Evolutionary conservation across 2,797 vertebrate genomes (phyloP).

Genomic region (Danio jaintianensis): DNA sequence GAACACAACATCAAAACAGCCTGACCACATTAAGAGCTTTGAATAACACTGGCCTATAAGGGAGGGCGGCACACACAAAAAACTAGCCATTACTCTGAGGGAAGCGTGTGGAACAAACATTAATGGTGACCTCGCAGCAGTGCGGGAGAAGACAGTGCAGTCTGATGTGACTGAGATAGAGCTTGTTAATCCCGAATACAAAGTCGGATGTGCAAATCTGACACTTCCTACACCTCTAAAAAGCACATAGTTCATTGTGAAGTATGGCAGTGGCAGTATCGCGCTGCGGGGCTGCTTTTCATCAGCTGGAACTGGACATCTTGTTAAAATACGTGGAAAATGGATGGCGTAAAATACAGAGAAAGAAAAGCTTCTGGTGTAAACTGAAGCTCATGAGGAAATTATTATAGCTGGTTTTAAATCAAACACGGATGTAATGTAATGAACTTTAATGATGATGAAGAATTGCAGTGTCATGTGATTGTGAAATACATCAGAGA

Average conservation of each 20-base stretch:
- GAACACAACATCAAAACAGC: neutral
- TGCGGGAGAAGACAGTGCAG: neutral
- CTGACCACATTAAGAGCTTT: constrained; percentile 28
- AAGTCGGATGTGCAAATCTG: constrained; percentile 15
- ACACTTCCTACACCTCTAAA: constrained; percentile 2
- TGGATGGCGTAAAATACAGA: constrained; percentile 6
- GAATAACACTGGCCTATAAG: neutral
- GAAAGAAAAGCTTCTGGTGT: neutral
- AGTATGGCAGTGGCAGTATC: neutral
- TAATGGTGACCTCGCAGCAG: constrained; percentile 9
- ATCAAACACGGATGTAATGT: too few relatives aligned
- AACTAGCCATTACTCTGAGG: neutral
- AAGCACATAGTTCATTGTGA: neutral
- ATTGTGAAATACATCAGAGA: too few relatives aligned
- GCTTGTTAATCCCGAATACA: constrained; percentile 25
- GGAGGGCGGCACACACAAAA: neutral
- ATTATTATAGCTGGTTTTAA: neutral
- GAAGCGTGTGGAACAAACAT: constrained; percentile 5
- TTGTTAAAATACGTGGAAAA: constrained; percentile 18
- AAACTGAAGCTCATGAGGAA: neutral
- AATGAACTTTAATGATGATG: too few relatives aligned
- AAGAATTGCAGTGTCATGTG: too few relatives aligned
- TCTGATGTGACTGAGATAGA: constrained; percentile 6
- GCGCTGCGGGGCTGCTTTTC: neutral
- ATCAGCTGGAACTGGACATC: neutral